Conservation (phyloP, 2,113 vertebrate species). For the Boulengeromyrus knoepffleri region DNA sequence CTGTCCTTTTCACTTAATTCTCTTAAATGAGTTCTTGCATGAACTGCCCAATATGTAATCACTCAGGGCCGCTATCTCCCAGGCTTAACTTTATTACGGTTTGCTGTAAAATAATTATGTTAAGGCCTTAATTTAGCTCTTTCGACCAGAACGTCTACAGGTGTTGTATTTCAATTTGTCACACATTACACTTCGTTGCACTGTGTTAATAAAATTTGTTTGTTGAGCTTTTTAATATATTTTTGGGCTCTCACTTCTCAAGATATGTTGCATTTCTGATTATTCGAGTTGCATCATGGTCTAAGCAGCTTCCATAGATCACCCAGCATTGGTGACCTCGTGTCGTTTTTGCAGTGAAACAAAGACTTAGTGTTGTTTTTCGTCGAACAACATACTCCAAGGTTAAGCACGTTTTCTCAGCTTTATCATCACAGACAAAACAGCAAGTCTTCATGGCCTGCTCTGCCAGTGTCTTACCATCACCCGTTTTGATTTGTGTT, state of each 20-base stretch:
- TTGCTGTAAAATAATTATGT: not conserved
- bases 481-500: not conserved
- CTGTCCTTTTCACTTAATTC: not conserved
- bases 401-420: conserved; percentile 13
- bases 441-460: not conserved
- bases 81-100: not conserved
- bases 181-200: not conserved
- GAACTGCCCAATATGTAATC: not conserved
- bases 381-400: not conserved
- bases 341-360: not conserved
- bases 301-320: not conserved
- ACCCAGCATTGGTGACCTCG: not conserved
- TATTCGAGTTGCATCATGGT: not conserved
- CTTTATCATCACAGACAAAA: conserved; percentile 6
- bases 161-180: not conserved
- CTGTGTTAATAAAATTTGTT: conserved; percentile 1
- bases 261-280: not conserved
- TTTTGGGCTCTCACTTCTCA: not conserved
- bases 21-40: not conserved
- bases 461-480: not conserved
- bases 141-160: not conserved
- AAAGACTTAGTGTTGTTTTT: not conserved
- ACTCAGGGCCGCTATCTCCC: not conserved
- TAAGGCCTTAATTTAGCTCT: not conserved
- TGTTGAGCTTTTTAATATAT: not conserved